Percentiles rank a stretch among this genome's conserved stretches.
Evolutionary conservation across 2,113 vertebrate species (phyloP).

Genomic region (Campylomormyrus numenius): DNA sequence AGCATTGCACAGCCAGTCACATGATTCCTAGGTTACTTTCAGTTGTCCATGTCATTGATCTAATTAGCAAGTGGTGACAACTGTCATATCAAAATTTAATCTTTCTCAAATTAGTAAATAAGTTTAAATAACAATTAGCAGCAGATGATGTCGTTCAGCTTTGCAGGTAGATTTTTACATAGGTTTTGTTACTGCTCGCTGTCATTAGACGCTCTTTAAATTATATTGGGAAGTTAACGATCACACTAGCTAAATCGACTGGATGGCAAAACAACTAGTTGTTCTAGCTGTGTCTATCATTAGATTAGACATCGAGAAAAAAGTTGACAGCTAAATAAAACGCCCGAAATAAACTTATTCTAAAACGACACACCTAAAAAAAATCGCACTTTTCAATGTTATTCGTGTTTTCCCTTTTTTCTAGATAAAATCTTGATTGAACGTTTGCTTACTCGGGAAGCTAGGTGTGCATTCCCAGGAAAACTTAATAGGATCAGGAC

Average conservation of each 20-base stretch:
- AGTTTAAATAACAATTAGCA: background rate
- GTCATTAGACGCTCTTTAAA: background rate
- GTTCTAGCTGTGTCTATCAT: background rate
- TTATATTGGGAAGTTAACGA: background rate
- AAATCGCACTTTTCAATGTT: background rate
- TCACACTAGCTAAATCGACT: background rate
- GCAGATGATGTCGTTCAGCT: background rate
- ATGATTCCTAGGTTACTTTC: background rate
- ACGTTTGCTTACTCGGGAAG: background rate
- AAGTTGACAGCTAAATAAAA: background rate
- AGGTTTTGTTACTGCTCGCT: background rate
- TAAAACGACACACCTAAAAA: background rate
- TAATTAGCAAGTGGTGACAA: background rate
- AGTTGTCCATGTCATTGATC: background rate
- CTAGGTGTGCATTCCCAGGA: background rate
- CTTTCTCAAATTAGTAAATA: background rate
- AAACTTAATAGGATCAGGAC: background rate
- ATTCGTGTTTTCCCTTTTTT: background rate
- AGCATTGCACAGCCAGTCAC: background rate
- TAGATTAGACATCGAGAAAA: background rate
- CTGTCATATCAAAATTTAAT: background rate
- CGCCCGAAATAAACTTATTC: background rate
- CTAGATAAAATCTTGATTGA: background rate
- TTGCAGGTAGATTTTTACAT: background rate
- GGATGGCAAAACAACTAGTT: background rate